Evolutionary conservation across 2,888 invertebrate genomes (phyloP).

Genomic region (Dynastes tityus): DNA sequence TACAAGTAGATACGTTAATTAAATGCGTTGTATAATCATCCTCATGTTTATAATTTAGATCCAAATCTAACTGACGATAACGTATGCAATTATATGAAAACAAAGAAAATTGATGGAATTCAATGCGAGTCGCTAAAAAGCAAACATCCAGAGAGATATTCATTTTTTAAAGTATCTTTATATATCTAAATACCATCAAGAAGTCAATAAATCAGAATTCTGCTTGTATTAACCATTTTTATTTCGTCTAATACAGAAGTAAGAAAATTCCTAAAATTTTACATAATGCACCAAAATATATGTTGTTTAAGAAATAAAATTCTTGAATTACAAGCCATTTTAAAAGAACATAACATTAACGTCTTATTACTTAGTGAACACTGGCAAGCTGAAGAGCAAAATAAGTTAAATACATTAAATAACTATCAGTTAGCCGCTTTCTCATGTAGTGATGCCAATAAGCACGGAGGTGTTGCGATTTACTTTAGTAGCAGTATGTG

Average conservation of each 20-base stretch:
- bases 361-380: not conserved
- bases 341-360: no score
- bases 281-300: not conserved
- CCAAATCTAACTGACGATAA: no score
- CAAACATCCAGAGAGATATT: not conserved
- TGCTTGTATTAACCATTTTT: not conserved
- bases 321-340: no score
- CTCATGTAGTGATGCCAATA: not conserved
- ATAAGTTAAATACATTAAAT: not conserved
- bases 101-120: no score
- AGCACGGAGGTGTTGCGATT: not conserved
- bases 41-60: no score
- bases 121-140: no score
- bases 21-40: no score
- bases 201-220: slow-evolving; percentile 1
- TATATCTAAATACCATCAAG: not conserved
- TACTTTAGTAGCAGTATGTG: not conserved
- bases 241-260: no score
- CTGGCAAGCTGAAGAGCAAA: slow-evolving; percentile 6
- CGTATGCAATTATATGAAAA: no score
- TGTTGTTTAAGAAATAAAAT: no score
- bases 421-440: not conserved
- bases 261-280: no score
- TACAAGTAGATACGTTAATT: no score
- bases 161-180: not conserved